These are phyloP conservation scores for Ceratothoa steindachneri DNA, from an alignment of 2,888 invertebrate species.

Conservation along the genomic window DNA sequence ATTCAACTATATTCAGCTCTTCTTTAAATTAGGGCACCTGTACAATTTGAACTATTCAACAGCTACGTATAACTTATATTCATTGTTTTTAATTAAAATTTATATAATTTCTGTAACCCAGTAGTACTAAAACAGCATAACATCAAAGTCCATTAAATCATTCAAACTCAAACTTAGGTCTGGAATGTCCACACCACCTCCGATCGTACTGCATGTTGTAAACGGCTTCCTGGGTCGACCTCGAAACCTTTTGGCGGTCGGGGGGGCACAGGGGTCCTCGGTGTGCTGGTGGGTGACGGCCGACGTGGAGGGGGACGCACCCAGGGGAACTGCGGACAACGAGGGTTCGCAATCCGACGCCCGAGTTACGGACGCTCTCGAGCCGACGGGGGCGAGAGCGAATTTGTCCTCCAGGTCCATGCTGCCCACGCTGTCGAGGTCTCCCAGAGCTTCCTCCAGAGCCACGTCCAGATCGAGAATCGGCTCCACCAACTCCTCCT, in stretches of 20 bases:
- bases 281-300: constrained; percentile 18
- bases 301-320: constrained; percentile 13
- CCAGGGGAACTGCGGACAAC: constrained; percentile 20
- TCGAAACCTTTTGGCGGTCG: constrained; percentile 29
- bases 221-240: constrained; percentile 44
- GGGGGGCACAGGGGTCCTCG: neutral
- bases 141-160: constrained; percentile 45
- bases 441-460: constrained; percentile 42
- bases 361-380: neutral
- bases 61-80: constrained; percentile 15
- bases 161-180: constrained; percentile 43
- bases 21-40: constrained; percentile 39
- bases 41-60: constrained; percentile 42
- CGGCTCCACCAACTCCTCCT: constrained; percentile 39
- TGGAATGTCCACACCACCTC: constrained; percentile 45
- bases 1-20: constrained; percentile 35
- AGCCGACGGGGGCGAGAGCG: neutral
- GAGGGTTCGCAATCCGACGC: constrained; percentile 14
- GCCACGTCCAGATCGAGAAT: constrained; percentile 42
- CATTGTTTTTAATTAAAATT: constrained; percentile 10
- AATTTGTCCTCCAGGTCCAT: constrained; percentile 17
- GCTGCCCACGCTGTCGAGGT: constrained; percentile 42
- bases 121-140: constrained; percentile 36
- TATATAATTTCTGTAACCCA: constrained; percentile 2
- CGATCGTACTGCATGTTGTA: constrained; percentile 41